Evolutionary conservation across 1,140 invertebrate species (phyloP), one percentile per base, ranked within the genome.

Genomic region (Meloidogyne hapla): DNA sequence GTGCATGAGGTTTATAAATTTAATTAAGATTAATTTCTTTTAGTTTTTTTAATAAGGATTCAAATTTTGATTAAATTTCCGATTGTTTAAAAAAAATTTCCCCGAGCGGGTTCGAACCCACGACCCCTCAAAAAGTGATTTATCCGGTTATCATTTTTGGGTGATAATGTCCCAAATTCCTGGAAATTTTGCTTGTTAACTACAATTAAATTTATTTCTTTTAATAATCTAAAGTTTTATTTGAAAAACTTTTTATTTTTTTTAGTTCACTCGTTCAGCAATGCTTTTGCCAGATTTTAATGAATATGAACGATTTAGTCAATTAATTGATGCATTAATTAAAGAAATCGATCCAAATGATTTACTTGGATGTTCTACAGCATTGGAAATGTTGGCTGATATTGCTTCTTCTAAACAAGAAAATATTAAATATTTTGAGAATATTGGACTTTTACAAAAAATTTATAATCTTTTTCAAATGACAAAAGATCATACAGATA

Each of bases 331-430:
- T 33, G 48, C 42, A 9, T 26, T 72, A n/a, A 28, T 72, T 18
- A 56, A 33, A 4, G 70, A 72, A n/a, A 15, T 72, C 18, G 70
- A 72, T 38, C 48, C 33, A 21, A 23, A 21, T 21, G 70, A 72
- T 33, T 72, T 72, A 18, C 70, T 72, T 28, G 70, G 70, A 40
- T 72, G 70, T 63, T 33, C 48, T 25, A 38, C 70, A 33, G 70
- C 70, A 38, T 63, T 72, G 23, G 70, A 72, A 62, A 72, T 72
- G 56, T 62, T 72, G 70, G 70, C 70, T 56, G 70, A 72, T 25
- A 72, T 56, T 18, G 48, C 70, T 38, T 56, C 70, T 38, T 23
- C 56, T 40, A 38, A 33, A 21, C 48, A 33, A 28, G 38, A 72
- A 28, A 48, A 56, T 72, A 63, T 72, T 12, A 9, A 40, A 10